Evolutionary conservation across 2,113 vertebrate species (phyloP), one percentile per base, ranked within the genome.

Genomic region (Hippocampus guttulatus): DNA sequence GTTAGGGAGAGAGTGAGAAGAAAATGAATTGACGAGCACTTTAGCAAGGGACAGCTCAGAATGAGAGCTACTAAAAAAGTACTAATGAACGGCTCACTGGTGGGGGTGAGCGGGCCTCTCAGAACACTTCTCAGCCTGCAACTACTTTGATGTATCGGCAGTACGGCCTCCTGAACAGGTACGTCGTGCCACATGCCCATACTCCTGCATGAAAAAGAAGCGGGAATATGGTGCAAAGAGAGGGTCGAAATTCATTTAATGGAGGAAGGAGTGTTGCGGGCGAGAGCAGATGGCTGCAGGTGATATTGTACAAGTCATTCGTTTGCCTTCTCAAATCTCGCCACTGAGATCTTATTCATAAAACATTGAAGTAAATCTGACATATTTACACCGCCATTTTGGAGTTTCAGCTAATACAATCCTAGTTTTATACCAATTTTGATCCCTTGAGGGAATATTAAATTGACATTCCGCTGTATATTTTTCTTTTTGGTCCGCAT

Each of bases 1-100:
- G 77, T 60, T 69, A 58, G 82, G 40, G 16, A 49, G 57, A 51
- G 55, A 67, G 69, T 73, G 73, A 47, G 58, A 52, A 73, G 69
- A 79, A 88, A 90, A 88, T 85, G 83, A 85, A 88, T 86, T 85
- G 74, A 64, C 78, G 77, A 87, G 78, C 75, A 78, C 64, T 88
- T 86, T 71, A 71, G 69, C 77, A 66, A 74, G 73, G 68, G 75
- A 77, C 72, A 41, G 69, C 78, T 79, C 77, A 79, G 75, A 76
- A 76, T 82, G 76, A 73, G 69, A 81, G 52, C 64, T 72, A 79
- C 76, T 75, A 79, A 81, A 79, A 80, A 87, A 84, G 75, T 67
- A 66, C 77, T 83, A 85, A 83, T 88, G 81, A 84, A 76, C 68
- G 76, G 23, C 75, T 62, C 49, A 74, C 72, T 79, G 74, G 80